phyloP scores from a whole-genome alignment of 2,797 vertebrate genomes.

The Carcharodon carcharias region DNA sequence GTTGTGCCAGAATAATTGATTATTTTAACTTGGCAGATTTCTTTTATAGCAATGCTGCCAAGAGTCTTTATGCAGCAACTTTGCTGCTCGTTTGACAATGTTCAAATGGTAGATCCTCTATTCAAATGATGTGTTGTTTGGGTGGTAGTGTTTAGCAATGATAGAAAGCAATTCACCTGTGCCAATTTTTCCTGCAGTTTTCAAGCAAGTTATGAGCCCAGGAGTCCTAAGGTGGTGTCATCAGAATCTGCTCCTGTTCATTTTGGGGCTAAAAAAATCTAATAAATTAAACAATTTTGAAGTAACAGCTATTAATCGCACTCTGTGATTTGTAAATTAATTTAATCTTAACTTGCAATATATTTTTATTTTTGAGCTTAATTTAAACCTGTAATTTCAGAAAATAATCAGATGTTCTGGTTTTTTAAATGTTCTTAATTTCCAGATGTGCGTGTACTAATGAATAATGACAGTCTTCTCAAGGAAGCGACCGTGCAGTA shows the following conservation, averaged over 20 bases:
- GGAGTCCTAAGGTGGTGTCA: not conserved
- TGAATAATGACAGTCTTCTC: slow-evolving; percentile 89
- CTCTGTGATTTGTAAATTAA: not conserved
- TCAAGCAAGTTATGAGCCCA: not conserved
- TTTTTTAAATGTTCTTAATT: slow-evolving; percentile 36
- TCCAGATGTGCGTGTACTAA: slow-evolving; percentile 83
- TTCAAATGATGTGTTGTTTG: not conserved
- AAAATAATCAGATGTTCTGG: not conserved
- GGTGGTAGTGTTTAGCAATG: not conserved
- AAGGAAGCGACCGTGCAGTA: slow-evolving; percentile 84
- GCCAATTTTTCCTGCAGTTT: not conserved
- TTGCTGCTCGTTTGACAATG: not conserved
- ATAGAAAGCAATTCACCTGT: not conserved
- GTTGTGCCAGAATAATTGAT: not conserved
- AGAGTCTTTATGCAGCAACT: not conserved
- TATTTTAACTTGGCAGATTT: not conserved
- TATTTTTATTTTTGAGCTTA: not conserved
- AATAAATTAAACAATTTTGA: not conserved
- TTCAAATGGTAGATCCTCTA: no score
- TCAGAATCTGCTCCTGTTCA: not conserved
- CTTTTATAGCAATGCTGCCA: not conserved
- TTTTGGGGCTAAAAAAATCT: not conserved
- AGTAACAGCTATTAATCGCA: not conserved
- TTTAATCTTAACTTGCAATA: not conserved
- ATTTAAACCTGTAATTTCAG: not conserved